Percentiles rank a stretch among this genome's conserved stretches.
These are phyloP conservation scores for Lamproptera curius DNA, from an alignment of 2,888 invertebrate genomes.

Conservation along the genomic window DNA sequence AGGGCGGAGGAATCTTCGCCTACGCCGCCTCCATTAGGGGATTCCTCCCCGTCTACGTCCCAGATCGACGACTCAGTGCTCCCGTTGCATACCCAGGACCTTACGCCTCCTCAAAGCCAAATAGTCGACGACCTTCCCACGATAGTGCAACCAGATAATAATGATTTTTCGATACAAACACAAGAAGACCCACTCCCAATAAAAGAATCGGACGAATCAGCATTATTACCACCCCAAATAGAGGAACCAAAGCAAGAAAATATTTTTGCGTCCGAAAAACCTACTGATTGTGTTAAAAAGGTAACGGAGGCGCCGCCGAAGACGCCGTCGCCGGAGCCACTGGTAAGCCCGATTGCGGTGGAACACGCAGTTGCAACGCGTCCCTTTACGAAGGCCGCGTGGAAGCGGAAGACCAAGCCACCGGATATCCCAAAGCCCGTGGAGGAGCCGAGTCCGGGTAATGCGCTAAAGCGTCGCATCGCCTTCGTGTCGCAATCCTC, in stretches of 20 bases:
- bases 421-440: constrained; percentile 61
- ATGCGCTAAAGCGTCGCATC: constrained; percentile 67
- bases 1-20: constrained; percentile 46
- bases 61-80: constrained; percentile 27
- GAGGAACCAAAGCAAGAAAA: constrained; percentile 7
- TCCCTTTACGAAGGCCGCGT: constrained; percentile 75
- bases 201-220: neutral
- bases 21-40: constrained; percentile 34
- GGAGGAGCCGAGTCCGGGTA: constrained; percentile 68
- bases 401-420: constrained; percentile 58
- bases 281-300: too few relatives aligned
- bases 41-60: constrained; percentile 28
- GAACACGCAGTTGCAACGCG: constrained; percentile 72
- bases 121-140: neutral
- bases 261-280: too few relatives aligned
- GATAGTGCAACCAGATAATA: neutral
- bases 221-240: neutral
- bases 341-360: constrained; percentile 60
- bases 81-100: constrained; percentile 24
- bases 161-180: neutral
- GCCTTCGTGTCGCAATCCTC: constrained; percentile 76
- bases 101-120: constrained; percentile 16
- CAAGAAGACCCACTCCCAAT: neutral
- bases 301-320: constrained; percentile 2
- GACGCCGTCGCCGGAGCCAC: constrained; percentile 34